Conservation (phyloP, 1,140 invertebrate species). For the Drosophila fuyamai region DNA sequence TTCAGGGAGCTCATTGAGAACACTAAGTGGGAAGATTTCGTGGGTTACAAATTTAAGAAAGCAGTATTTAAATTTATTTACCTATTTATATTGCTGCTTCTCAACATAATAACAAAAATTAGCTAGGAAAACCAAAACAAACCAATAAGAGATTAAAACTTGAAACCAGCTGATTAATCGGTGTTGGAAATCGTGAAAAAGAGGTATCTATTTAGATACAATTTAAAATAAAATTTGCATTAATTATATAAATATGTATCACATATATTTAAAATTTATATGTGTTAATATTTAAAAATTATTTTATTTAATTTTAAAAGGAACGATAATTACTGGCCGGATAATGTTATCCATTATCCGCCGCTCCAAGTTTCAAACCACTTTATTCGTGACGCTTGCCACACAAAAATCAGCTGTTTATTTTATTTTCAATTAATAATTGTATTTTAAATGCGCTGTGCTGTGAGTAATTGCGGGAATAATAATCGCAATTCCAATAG, state of each 20-base stretch:
- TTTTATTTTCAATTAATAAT: conserved; percentile 1
- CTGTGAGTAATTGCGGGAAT: conserved; percentile 55
- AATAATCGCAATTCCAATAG: conserved; percentile 45
- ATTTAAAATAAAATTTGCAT: background rate
- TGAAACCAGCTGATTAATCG: conserved; percentile 34
- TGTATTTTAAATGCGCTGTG: conserved; percentile 47
- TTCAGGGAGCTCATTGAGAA: conserved; percentile 56
- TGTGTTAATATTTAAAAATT: background rate
- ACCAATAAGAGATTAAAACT: conserved; percentile 9
- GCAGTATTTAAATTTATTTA: conserved; percentile 3
- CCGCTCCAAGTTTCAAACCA: conserved; percentile 3
- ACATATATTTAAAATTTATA: too few relatives aligned
- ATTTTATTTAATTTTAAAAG: background rate
- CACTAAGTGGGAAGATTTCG: conserved; percentile 11
- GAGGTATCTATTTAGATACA: background rate
- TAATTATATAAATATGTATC: background rate
- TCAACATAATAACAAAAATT: conserved; percentile 61
- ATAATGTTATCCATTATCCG: conserved; percentile 3
- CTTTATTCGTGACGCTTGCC: background rate
- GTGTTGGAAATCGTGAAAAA: conserved; percentile 2
- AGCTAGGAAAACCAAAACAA: conserved; percentile 23
- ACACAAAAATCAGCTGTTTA: background rate
- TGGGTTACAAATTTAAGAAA: too few relatives aligned
- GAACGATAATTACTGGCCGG: too few relatives aligned
- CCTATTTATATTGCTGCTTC: conserved; percentile 79